These are phyloP conservation scores for Clistopyga incitator DNA, from an alignment of 2,888 invertebrate genomes.

Conservation along the genomic window DNA sequence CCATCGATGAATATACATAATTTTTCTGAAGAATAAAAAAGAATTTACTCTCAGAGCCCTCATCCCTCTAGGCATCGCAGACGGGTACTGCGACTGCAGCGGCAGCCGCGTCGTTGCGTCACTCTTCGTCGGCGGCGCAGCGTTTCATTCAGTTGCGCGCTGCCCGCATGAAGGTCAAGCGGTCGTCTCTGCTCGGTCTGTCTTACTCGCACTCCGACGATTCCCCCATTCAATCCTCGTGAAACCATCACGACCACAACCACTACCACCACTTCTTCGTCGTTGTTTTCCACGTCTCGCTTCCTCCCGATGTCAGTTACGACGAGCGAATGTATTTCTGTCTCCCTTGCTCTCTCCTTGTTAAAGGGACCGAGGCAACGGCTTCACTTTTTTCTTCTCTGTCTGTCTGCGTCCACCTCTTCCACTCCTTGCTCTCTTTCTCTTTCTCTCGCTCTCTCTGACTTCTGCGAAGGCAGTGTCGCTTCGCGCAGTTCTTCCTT, in stretches of 20 bases:
- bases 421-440: background rate
- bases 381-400: constrained; percentile 59
- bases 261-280: constrained; percentile 30
- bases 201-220: constrained; percentile 57
- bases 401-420: constrained; percentile 36
- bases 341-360: constrained; percentile 66
- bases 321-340: background rate
- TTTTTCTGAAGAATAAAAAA: background rate
- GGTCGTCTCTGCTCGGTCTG: constrained; percentile 73
- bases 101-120: constrained; percentile 75
- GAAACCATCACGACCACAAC: constrained; percentile 26
- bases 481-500: constrained; percentile 31
- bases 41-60: background rate
- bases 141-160: constrained; percentile 81
- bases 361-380: constrained; percentile 6
- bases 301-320: constrained; percentile 13
- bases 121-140: constrained; percentile 73
- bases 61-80: background rate
- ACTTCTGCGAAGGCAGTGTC: constrained; percentile 35
- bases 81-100: constrained; percentile 12
- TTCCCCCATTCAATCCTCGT: constrained; percentile 61
- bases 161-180: constrained; percentile 82
- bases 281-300: constrained; percentile 32
- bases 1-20: background rate
- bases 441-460: constrained; percentile 13